Evolutionary conservation across 2,113 vertebrate species (phyloP), one percentile per base, ranked within the genome.

Genomic region (Triplophysa tibetana): DNA sequence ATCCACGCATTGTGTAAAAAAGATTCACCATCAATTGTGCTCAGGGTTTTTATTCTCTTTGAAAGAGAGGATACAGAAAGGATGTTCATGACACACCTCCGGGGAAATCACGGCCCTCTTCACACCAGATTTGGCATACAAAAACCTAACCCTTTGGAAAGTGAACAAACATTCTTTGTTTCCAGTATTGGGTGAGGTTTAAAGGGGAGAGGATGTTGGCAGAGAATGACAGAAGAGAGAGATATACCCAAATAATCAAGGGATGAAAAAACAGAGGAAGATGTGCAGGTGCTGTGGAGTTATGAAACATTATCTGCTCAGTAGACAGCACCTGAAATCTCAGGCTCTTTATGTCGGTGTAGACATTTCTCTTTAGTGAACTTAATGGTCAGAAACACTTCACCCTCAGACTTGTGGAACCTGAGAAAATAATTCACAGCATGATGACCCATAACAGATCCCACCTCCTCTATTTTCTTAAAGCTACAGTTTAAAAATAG

Each of bases 311-410:
- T 38, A 77, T 66, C 48, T 52, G 23, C 75, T 66, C 62, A n/a
- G 45, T 12, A 54, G 62, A 24, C 62, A 41, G 48, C 75, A 77
- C 62, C 75, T 77, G 48, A 77, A 76, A 38, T 33, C 63, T 56
- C 26, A 56, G 24, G 50, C 24, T 50, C 62, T 54, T 17, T 23
- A 8, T 14, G 38, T n/a, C 13, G 1, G 10, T 23, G 16, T 21
- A 24, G 64, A 10, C 11, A 26, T 56, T 21, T 29, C 45, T 45
- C 41, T 70, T 29, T 48, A 23, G 10, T 77, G 29, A 50, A 45
- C 65, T 65, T 77, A 54, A n/a, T 24, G 67, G 65, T 12, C 12
- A 58, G 64, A 8, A 69, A 12, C 66, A 52, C 24, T 68, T 63
- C 21, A 26, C 54, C 54, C 19, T 50, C 65, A n/a, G 65, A 77